These are phyloP conservation scores for Julus scandinavius DNA, from an alignment of 2,888 invertebrate genomes.

Conservation along the genomic window DNA sequence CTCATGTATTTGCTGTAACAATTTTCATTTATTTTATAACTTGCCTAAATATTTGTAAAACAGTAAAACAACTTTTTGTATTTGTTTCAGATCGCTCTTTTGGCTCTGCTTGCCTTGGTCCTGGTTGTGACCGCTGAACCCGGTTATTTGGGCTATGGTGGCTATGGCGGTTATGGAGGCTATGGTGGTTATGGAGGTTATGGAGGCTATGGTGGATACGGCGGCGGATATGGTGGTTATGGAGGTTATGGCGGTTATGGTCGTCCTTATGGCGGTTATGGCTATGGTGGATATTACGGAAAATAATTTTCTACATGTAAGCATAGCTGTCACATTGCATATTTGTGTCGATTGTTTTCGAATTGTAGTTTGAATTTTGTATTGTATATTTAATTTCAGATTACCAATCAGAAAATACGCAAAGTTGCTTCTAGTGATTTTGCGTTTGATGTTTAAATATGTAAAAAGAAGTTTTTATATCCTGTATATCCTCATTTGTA, in stretches of 20 bases:
- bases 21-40: too few relatives aligned
- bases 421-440: not conserved
- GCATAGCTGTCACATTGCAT: not conserved
- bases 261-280: constrained; percentile 46
- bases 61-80: too few relatives aligned
- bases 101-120: constrained; percentile 48
- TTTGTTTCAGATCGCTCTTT: constrained; percentile 36
- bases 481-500: not conserved
- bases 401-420: constrained; percentile 9
- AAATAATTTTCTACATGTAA: constrained; percentile 18
- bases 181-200: constrained; percentile 46
- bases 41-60: too few relatives aligned
- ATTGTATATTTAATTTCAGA: not conserved
- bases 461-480: constrained; percentile 11
- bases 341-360: not conserved
- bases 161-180: constrained; percentile 47
- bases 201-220: constrained; percentile 43
- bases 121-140: constrained; percentile 41
- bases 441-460: not conserved
- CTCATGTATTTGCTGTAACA: too few relatives aligned
- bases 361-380: not conserved
- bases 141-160: constrained; percentile 48
- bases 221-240: constrained; percentile 48
- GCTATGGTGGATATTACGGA: constrained; percentile 38
- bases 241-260: constrained; percentile 24